Evolutionary conservation across 37 sponge, comb jelly and placozoan genomes (phyloP), one percentile per base, ranked within the genome.

Genomic region (Amphimedon queenslandica): DNA sequence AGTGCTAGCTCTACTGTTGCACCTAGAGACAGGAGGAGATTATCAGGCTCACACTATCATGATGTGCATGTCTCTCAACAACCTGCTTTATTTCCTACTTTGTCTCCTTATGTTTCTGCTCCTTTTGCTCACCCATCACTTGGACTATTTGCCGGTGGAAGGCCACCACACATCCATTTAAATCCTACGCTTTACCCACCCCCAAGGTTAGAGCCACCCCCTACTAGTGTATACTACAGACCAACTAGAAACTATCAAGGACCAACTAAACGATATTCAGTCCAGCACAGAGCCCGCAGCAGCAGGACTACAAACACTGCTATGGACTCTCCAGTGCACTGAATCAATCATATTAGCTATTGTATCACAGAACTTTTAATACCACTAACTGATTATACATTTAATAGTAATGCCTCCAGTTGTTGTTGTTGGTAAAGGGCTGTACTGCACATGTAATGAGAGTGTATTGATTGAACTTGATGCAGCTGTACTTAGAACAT

Each of bases 141-240:
- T 13, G 61, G 61, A 11, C 5, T 60, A 25, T 60, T 60, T 60
- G 27, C 21, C 5, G 27, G 28, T n/a, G 27, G 61, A 60, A n/a
- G 27, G 5, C 27, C 61, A 60, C 21, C 27, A 60, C 72, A 56
- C 27, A 63, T 82, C 24, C 67, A 65, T 32, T 24, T 70, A 4
- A 39, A 71, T 43, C 66, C 73, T 21, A 37, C 71, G 4, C 18
- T 78, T 33, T 40, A 34, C 25, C 73, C 75, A 57, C 67, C 66
- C 43, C 78, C 84, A 42, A 84, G 84, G 84, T 84, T 77, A 77
- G 84, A 73, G 8, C 13, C 51, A 18, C 13, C 51, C 51, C 51
- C 51, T 8, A 6, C 61, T 25, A 13, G 13, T 47, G 53, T 13
- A 18, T 47, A n/a, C 61, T 60, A 60, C 21, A 11, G 27, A 60